Evolutionary conservation across 2,113 vertebrate species (phyloP), one percentile per base, ranked within the genome.

Genomic region (Peromyscus maniculatus): DNA sequence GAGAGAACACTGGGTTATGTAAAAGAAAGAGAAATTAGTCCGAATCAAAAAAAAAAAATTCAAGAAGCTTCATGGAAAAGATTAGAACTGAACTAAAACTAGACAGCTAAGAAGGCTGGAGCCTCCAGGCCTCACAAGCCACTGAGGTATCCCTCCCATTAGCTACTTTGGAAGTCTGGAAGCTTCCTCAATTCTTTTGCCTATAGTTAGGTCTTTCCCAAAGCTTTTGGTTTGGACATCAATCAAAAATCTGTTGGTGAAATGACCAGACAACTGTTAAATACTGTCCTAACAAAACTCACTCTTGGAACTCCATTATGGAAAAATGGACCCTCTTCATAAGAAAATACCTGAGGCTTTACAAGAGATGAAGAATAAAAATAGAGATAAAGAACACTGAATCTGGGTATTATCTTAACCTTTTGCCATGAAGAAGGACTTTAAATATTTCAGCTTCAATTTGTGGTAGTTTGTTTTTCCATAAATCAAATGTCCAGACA

Each of bases 211-310:
- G 36, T 74, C 55, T n/a, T 43, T 92, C 43, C 43, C 75, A 15
- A 66, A n/a, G 83, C 39, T 79, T 94, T 91, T 87, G 74, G 7
- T 93, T 91, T 94, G 36, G 21, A 9, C 46, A 94, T 94, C 88
- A 86, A 21, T 77, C 75, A 78, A 92, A 95, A 93, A 91, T 95
- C 59, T 36, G 52, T 43, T 52, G 69, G 62, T 71, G 67, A 92
- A 36, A n/a, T 84, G 80, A 28, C 13, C 80, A 84, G 39, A 69
- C 39, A 89, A 4, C 24, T 49, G 93, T 91, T 82, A 55, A 83
- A 74, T 79, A 43, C 15, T 21, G 43, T 86, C 57, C 46, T 66
- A 91, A 33, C 46, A 79, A 91, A 66, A 10, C 49, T 94, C 79
- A 74, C 24, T 75, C 24, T 83, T 91, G 39, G 46, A 89, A 75